Evolutionary conservation across 2,113 vertebrate species (phyloP), one percentile per base, ranked within the genome.

Genomic region (Phocoena sinus): DNA sequence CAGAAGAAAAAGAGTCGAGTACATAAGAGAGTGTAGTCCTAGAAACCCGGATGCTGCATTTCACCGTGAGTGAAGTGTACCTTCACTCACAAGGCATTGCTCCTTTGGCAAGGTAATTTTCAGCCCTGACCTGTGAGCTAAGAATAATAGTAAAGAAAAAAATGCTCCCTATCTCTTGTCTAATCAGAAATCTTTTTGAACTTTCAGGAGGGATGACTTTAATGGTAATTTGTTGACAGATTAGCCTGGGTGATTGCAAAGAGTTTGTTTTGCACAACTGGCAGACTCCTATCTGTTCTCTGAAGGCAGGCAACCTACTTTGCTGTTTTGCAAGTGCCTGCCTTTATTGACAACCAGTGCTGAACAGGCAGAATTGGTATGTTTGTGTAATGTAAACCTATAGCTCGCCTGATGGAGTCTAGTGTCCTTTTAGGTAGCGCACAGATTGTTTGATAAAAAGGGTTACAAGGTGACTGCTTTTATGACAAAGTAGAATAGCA

Each of bases 341-440:
- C 98, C 97, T 98, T 98, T 98, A 98, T 98, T 98, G 96, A 97
- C 99, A 98, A 97, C 98, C 98, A 95, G 98, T 65, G 99, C 99
- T 99, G 99, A 99, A 98, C 95, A 97, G 98, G 98, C 98, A 98
- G 97, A 98, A 98, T 97, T 36, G 96, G 98, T 97, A 97, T 98
- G 98, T 99, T 99, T 99, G 99, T 98, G 97, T 99, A 99, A 99
- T 98, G 98, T 98, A 99, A 98, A 98, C 97, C 97, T 98, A 98
- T 98, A 98, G 97, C 96, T 97, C 88, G 76, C 94, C 96, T 97
- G 98, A 96, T 98, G 98, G 97, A 95, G 97, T 96, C 94, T 80
- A 97, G 98, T 98, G 97, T 97, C 96, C 98, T 98, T 98, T 98
- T 91, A 98, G 98, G 97, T 96, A 89, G 97, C 91, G 96, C 95